These are phyloP conservation scores for Anthophora plumipes DNA, from an alignment of 2,888 invertebrate genomes.

Conservation along the genomic window DNA sequence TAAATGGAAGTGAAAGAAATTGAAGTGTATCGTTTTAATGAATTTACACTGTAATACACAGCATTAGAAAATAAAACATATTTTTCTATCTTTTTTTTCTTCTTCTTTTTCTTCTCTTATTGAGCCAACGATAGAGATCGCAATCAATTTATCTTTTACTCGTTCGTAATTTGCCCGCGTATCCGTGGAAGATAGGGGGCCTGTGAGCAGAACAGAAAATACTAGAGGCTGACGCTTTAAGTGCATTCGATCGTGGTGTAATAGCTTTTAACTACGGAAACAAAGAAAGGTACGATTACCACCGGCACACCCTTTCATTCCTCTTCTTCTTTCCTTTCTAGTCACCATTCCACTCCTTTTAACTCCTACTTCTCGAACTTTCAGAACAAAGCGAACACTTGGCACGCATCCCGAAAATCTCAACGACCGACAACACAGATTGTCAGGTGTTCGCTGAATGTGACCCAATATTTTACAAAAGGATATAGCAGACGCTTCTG, in stretches of 20 bases:
- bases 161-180: slow-evolving; percentile 49
- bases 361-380: slow-evolving; percentile 54
- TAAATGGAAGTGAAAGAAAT: neutral
- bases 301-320: slow-evolving; percentile 55
- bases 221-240: slow-evolving; percentile 55
- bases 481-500: slow-evolving; percentile 7
- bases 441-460: slow-evolving; percentile 52
- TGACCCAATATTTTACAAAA: slow-evolving; percentile 52
- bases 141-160: slow-evolving; percentile 48
- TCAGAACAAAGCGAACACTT: slow-evolving; percentile 59
- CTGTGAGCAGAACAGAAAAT: slow-evolving; percentile 47
- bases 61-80: neutral
- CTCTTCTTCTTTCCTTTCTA: slow-evolving; percentile 24
- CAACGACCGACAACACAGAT: slow-evolving; percentile 43
- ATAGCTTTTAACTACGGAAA: slow-evolving; percentile 66
- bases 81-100: neutral
- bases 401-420: slow-evolving; percentile 65
- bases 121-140: slow-evolving; percentile 18
- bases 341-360: slow-evolving; percentile 49
- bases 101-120: neutral
- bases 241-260: slow-evolving; percentile 63
- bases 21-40: neutral
- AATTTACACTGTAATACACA: neutral
- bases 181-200: slow-evolving; percentile 21
- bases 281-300: slow-evolving; percentile 63